phyloP scores from a whole-genome alignment of 2,797 vertebrate genomes.

The Rousettus madagascariensis region DNA sequence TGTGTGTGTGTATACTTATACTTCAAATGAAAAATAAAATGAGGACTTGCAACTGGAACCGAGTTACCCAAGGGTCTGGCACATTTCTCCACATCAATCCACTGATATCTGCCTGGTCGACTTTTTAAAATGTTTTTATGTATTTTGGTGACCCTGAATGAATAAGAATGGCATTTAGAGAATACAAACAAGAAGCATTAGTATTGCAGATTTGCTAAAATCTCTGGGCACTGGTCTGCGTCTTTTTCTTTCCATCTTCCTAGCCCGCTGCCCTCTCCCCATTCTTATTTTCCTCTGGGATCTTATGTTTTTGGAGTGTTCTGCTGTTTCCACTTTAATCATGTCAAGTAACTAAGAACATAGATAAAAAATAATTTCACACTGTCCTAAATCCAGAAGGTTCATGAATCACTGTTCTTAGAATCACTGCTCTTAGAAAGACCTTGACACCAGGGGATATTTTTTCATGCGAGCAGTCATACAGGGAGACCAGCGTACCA shows the following conservation, averaged over 20 bases:
- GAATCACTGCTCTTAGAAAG: constrained; percentile 64
- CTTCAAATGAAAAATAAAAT: neutral
- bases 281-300: neutral
- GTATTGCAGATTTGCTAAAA: neutral
- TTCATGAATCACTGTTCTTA: constrained; percentile 49
- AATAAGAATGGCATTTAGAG: neutral
- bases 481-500: neutral
- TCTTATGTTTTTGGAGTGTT: neutral
- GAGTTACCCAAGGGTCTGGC: neutral
- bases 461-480: neutral
- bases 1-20: neutral
- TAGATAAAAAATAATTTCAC: constrained; percentile 4
- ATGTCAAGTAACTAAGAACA: neutral
- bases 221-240: neutral
- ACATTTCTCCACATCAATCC: neutral
- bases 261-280: neutral
- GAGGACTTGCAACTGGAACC: neutral
- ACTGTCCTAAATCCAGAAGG: neutral
- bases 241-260: neutral
- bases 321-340: neutral
- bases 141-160: neutral
- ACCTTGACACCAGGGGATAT: neutral
- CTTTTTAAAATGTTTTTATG: neutral
- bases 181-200: neutral
- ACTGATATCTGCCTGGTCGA: neutral